A percentile compares a stretch with the other conserved stretches of the same genome.
Conservation (phyloP, 2,888 invertebrate species). For the Lissocephala sabroskyi region DNA sequence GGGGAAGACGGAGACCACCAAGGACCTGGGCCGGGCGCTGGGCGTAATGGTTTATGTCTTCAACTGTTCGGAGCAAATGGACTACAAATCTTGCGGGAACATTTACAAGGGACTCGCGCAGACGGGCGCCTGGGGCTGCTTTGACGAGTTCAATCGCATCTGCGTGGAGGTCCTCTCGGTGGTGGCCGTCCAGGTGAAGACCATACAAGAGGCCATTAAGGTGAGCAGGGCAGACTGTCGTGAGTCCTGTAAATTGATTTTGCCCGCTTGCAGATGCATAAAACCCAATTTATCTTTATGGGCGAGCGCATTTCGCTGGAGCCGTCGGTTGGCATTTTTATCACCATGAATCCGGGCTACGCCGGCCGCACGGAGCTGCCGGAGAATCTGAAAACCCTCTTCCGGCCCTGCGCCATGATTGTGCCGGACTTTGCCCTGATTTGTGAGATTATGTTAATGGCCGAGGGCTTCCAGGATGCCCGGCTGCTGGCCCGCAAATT, state of each 20-base stretch:
- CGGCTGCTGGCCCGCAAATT: conserved; percentile 93
- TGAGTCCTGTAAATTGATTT: conserved; percentile 52
- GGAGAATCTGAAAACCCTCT: conserved; percentile 79
- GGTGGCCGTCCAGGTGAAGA: conserved; percentile 94
- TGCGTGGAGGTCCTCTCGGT: conserved; percentile 98
- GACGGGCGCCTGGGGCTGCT: conserved; percentile 98
- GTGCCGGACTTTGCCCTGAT: conserved; percentile 97
- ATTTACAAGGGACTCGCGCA: conserved; percentile 96
- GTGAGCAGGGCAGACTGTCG: conserved; percentile 57
- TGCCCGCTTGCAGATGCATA: conserved; percentile 74
- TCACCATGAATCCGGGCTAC: conserved; percentile 98
- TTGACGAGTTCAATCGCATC: conserved; percentile 97
- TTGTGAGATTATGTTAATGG: conserved; percentile 98
- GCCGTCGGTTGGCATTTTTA: conserved; percentile 91
- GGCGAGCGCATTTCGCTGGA: conserved; percentile 86
- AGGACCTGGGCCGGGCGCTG: conserved; percentile 95
- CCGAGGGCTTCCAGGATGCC: conserved; percentile 96
- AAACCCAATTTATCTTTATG: conserved; percentile 87
- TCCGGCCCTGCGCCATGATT: conserved; percentile 96
- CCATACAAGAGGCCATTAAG: conserved; percentile 90
- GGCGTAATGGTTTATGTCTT: conserved; percentile 98
- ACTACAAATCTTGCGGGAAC: conserved; percentile 96
- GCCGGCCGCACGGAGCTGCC: conserved; percentile 92
- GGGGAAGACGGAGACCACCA: conserved; percentile 97
- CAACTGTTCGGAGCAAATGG: conserved; percentile 98